Evolutionary conservation across 2,797 vertebrate species (phyloP).

Genomic region (Neosilurus mollespiculum): DNA sequence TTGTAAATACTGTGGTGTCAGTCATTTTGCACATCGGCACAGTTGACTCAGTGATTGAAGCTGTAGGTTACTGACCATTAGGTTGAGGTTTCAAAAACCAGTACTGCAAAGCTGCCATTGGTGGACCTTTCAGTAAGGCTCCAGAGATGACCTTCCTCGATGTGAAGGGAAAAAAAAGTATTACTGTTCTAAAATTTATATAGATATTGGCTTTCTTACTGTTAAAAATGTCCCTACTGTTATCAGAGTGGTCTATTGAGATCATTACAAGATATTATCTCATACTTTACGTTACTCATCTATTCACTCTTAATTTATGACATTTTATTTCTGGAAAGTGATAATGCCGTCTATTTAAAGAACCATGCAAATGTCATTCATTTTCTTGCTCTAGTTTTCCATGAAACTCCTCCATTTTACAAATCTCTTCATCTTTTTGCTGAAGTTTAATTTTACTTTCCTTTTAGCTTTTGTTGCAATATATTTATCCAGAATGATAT

Average conservation of each 20-base stretch:
- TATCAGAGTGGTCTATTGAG: not conserved
- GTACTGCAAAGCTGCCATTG: not conserved
- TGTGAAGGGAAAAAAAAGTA: not conserved
- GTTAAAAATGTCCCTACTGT: not conserved
- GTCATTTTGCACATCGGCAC: not conserved
- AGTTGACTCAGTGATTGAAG: not conserved
- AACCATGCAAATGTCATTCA: slow-evolving; percentile 23
- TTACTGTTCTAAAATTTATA: not conserved
- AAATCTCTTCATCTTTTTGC: not conserved
- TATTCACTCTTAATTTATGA: slow-evolving; percentile 16
- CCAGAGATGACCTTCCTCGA: not conserved
- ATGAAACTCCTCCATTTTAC: not conserved
- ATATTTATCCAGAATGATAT: not conserved
- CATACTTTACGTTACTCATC: not conserved
- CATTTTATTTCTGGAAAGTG: slow-evolving; percentile 30
- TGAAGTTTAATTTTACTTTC: not conserved
- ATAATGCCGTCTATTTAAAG: slow-evolving; percentile 19
- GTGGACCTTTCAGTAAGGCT: not conserved
- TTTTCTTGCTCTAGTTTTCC: slow-evolving; percentile 22
- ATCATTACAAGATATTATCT: not conserved
- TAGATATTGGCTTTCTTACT: not conserved
- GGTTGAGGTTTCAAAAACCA: not conserved
- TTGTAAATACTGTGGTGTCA: not conserved
- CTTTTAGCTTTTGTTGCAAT: not conserved
- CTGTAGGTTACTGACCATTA: not conserved